Evolutionary conservation across 2,888 invertebrate genomes (phyloP), one percentile per base, ranked within the genome.

Genomic region (Phalera bucephala): DNA sequence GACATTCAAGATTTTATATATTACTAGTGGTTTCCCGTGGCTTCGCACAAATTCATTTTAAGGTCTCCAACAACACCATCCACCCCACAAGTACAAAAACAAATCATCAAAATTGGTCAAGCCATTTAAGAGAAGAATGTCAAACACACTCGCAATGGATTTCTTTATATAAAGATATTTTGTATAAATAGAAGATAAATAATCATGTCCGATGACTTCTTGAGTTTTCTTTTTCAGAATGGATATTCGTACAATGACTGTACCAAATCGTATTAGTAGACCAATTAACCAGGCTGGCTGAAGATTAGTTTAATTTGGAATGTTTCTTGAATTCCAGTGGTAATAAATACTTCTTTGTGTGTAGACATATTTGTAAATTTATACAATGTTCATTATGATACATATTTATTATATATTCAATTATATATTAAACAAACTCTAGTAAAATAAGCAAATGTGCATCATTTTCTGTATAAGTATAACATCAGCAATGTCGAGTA

Each of bases 191-290:
- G n/a, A n/a, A n/a, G n/a, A n/a, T n/a, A n/a, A n/a, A n/a, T n/a
- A n/a, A n/a, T n/a, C n/a, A n/a, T n/a, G n/a, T n/a, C n/a, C n/a
- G n/a, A n/a, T n/a, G n/a, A n/a, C n/a, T n/a, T n/a, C n/a, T n/a
- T n/a, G n/a, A n/a, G n/a, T n/a, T n/a, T n/a, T n/a, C n/a, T n/a
- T 56, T 91, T 87, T 40, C 84, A 94, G 94, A 69, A 79, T 88
- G 75, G 94, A 94, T 61, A 91, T 95, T 34, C 83, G 89, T 53
- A 91, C 91, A 40, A 94, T 95, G 93, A 93, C 93, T 19, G 87
- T 92, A 28, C 94, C 94, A 3, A 94, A 94, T 68, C 91, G 91
- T 59, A 94, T 94, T 58, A 93, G 92, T 61, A 81, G 92, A 32
- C 89, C 81, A 2, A 70, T 77, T 11, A 87, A 80, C 45, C 80